Evolutionary conservation across 2,113 vertebrate genomes (phyloP), one percentile per base, ranked within the genome.

Genomic region (Noturus placidus): DNA sequence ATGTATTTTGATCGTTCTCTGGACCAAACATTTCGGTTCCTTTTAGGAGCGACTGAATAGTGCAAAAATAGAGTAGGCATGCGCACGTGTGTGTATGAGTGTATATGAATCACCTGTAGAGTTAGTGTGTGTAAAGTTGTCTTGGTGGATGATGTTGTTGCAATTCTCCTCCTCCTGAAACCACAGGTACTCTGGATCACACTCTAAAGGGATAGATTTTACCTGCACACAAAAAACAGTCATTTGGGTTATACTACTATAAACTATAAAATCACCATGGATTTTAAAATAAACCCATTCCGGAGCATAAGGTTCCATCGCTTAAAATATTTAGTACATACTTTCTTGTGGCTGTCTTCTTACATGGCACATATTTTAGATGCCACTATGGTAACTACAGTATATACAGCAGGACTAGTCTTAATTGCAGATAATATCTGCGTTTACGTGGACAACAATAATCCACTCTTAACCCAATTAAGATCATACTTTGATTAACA

Each of bases 101-200:
- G 15, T 61, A 9, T 86, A 52, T 35, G 42, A 25, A 63, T 69
- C 27, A 76, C 87, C 82, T 83, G 86, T 56, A 54, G 82, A 83
- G 35, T 33, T 67, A 33, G 8, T 57, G 22, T 84, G 70, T 82
- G 82, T 91, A 42, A 82, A 84, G 52, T 91, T 88, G 20, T 86
- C 59, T 82, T 84, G 76, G 19, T 81, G 8, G 57, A 86, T 89
- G 83, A 87, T 70, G 9, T 82, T 78, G 69, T 67, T 61, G 89
- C 96, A 97, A 20, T 92, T 94, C 72, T 95, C 94, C 87, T 89
- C 91, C 30, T 96, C 95, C 82, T 88, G 93, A 77, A 82, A 91
- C 86, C 96, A 91, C 52, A 94, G 89, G 0, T 52, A 90, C 14
- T 95, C 89, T 46, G 96, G 93, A 8, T 97, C 95, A 25, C 96